Percentiles rank a stretch among this genome's conserved stretches.
Conservation (phyloP, 1,140 invertebrate genomes). For the Pogonomyrmex californicus region DNA sequence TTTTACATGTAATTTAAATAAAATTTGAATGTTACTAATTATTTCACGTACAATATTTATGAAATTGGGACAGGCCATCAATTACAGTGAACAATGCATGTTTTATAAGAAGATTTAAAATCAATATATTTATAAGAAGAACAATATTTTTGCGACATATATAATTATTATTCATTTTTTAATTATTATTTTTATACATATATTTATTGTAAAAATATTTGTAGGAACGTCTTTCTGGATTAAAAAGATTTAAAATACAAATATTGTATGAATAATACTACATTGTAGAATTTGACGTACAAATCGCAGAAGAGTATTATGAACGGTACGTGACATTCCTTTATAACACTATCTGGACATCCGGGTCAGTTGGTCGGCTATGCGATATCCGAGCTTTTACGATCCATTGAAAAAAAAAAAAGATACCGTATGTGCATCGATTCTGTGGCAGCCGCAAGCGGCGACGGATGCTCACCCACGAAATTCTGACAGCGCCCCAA, state of each 20-base stretch:
- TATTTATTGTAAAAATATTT: slow-evolving; percentile 1
- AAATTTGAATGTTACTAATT: slow-evolving; percentile 30
- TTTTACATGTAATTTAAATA: not conserved
- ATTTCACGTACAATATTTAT: slow-evolving; percentile 7
- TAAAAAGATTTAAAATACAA: not conserved
- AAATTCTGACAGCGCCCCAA: slow-evolving; percentile 43
- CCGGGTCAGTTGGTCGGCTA: slow-evolving; percentile 41
- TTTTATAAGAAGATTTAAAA: slow-evolving; percentile 27
- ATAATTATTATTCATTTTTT: not conserved
- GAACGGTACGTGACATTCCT: slow-evolving; percentile 46
- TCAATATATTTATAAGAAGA: not conserved
- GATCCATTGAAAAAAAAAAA: slow-evolving; percentile 49
- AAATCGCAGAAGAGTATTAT: slow-evolving; percentile 23
- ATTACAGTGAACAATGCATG: not conserved
- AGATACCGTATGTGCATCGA: slow-evolving; percentile 24
- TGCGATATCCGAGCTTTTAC: slow-evolving; percentile 58
- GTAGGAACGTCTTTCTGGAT: not conserved
- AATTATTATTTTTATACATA: not conserved
- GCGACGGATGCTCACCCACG: slow-evolving; percentile 17
- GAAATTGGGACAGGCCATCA: not conserved
- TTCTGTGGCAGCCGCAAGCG: slow-evolving; percentile 12
- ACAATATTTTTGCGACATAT: not conserved
- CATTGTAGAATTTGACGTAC: not conserved
- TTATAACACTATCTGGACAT: slow-evolving; percentile 60
- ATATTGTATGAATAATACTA: not conserved